A percentile compares a stretch with the other conserved stretches of the same genome.
Conservation (phyloP, 2,888 invertebrate genomes). For the Acanthacorydalis orientalis region DNA sequence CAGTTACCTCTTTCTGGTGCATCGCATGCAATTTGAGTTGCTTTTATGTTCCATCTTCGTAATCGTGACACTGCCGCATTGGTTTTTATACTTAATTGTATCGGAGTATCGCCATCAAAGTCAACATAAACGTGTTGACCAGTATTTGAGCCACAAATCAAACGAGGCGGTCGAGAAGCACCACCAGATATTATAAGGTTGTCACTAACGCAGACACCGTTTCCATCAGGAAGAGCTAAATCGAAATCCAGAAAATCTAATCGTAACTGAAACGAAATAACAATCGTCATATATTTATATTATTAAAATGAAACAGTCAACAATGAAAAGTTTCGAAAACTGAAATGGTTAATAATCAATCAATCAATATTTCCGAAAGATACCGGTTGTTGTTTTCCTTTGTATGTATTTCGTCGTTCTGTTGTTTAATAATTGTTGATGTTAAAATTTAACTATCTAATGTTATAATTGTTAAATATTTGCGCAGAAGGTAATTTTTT, state of each 20-base stretch:
- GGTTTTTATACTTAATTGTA: constrained; percentile 49
- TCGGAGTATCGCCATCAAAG: constrained; percentile 49
- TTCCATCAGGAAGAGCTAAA: constrained; percentile 53
- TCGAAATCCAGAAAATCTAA: constrained; percentile 61
- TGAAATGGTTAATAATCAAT: background rate
- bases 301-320: background rate
- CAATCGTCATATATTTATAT: background rate
- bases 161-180: constrained; percentile 47
- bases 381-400: background rate
- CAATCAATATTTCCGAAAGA: background rate
- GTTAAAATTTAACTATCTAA: too few relatives aligned
- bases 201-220: constrained; percentile 55
- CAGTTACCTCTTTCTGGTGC: constrained; percentile 49
- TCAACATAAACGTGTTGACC: constrained; percentile 65
- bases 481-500: too few relatives aligned
- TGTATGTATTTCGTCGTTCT: background rate
- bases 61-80: constrained; percentile 38
- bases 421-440: background rate
- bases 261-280: constrained; percentile 39
- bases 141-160: constrained; percentile 64
- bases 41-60: constrained; percentile 58
- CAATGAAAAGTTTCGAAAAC: background rate
- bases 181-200: constrained; percentile 52
- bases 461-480: too few relatives aligned
- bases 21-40: constrained; percentile 56